Evolutionary conservation across 2,888 invertebrate genomes (phyloP).

Genomic region (Cenopis cana): DNA sequence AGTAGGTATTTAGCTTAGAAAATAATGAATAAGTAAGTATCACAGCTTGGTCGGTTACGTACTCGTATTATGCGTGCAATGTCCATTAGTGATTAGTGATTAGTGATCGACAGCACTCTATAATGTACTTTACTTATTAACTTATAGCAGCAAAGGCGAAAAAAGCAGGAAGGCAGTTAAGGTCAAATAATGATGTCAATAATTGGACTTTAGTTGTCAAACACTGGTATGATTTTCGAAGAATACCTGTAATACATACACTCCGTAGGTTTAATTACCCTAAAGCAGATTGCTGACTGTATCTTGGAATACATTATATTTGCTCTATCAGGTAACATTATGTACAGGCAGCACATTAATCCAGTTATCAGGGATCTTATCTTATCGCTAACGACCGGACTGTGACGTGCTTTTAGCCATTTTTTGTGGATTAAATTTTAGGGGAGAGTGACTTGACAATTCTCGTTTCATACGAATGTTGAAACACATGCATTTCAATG

Average conservation of each 20-base stretch:
- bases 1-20: neutral
- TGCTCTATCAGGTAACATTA: slow-evolving; percentile 40
- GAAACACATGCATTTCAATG: neutral
- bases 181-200: no score
- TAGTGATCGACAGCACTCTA: no score
- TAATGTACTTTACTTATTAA: no score
- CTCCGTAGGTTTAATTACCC: neutral
- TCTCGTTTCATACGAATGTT: slow-evolving; percentile 34
- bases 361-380: slow-evolving; percentile 45
- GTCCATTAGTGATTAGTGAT: no score
- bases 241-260: neutral
- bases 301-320: slow-evolving; percentile 25
- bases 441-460: slow-evolving; percentile 35
- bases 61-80: no score
- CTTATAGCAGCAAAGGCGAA: no score
- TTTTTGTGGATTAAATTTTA: slow-evolving; percentile 47
- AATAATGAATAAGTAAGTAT: no score
- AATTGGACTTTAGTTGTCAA: neutral
- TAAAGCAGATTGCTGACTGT: neutral
- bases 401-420: slow-evolving; percentile 43
- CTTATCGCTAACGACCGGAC: slow-evolving; percentile 45
- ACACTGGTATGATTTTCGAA: neutral
- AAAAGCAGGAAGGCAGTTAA: no score
- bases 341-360: slow-evolving; percentile 45
- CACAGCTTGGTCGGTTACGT: no score